These are phyloP conservation scores for Bembecia ichneumoniformis DNA, from an alignment of 2,888 invertebrate genomes.

Conservation along the genomic window DNA sequence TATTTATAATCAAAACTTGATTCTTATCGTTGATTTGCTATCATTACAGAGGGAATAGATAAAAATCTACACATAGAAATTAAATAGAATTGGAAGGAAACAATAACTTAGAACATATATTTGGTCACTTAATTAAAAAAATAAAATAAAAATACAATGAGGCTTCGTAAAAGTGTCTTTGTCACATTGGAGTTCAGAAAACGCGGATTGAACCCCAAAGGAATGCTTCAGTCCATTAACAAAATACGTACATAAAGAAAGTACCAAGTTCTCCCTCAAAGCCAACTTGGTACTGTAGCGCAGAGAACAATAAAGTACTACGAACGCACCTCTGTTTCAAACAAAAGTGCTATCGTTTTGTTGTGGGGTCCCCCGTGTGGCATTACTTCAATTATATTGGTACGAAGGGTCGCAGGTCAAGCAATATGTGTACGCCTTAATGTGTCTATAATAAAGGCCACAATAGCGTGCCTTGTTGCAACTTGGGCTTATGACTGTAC, in stretches of 20 bases:
- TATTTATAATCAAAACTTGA: too few species aligned
- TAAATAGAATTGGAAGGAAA: too few species aligned
- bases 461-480: too few species aligned
- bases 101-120: too few species aligned
- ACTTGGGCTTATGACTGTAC: background rate
- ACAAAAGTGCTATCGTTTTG: slow-evolving; percentile 21
- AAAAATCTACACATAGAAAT: too few species aligned
- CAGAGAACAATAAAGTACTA: slow-evolving; percentile 17
- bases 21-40: too few species aligned
- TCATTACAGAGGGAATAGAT: too few species aligned
- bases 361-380: slow-evolving; percentile 23
- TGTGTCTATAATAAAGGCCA: too few species aligned
- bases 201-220: background rate
- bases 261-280: background rate
- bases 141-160: background rate
- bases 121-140: too few species aligned
- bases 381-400: slow-evolving; percentile 34
- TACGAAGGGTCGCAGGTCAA: background rate
- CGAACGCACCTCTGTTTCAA: slow-evolving; percentile 10
- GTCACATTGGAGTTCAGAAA: background rate
- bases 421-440: too few species aligned
- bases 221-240: background rate
- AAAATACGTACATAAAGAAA: background rate
- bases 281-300: slow-evolving; percentile 3
- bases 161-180: background rate